Conservation (phyloP, 1,140 invertebrate species). For the Drosophila guanche region DNA sequence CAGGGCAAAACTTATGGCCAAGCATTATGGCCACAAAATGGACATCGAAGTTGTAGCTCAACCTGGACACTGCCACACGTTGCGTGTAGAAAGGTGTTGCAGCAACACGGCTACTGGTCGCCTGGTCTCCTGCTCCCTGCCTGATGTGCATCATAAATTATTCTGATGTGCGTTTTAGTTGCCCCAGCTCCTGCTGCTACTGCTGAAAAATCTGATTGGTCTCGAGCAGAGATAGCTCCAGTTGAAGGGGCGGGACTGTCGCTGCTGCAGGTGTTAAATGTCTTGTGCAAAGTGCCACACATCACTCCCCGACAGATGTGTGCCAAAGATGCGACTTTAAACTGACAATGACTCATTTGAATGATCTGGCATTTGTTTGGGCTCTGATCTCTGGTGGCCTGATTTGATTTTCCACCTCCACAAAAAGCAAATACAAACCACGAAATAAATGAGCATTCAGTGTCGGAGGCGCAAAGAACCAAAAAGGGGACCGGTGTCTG, state of each 20-base stretch:
- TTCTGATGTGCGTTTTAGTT: slow-evolving; percentile 74
- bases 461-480: slow-evolving; percentile 52
- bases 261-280: slow-evolving; percentile 71
- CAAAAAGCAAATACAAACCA: slow-evolving; percentile 10
- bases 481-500: slow-evolving; percentile 34
- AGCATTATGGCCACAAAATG: slow-evolving; percentile 76
- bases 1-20: slow-evolving; percentile 72
- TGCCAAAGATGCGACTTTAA: slow-evolving; percentile 60
- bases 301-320: slow-evolving; percentile 63
- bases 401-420: slow-evolving; percentile 48
- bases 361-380: slow-evolving; percentile 65
- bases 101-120: slow-evolving; percentile 16
- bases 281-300: slow-evolving; percentile 67
- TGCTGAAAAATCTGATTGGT: slow-evolving; percentile 69
- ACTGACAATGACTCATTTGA: slow-evolving; percentile 76
- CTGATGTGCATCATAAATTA: slow-evolving; percentile 78
- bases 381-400: slow-evolving; percentile 27
- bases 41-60: slow-evolving; percentile 53
- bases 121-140: slow-evolving; percentile 18
- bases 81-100: slow-evolving; percentile 40
- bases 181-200: slow-evolving; percentile 27
- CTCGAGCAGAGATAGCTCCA: slow-evolving; percentile 34
- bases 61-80: slow-evolving; percentile 20
- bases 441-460: slow-evolving; percentile 64
- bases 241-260: slow-evolving; percentile 24